A percentile compares a stretch with the other conserved stretches of the same genome.
Conservation (phyloP, 1,140 invertebrate genomes). For the Zaprionus nigranus region DNA sequence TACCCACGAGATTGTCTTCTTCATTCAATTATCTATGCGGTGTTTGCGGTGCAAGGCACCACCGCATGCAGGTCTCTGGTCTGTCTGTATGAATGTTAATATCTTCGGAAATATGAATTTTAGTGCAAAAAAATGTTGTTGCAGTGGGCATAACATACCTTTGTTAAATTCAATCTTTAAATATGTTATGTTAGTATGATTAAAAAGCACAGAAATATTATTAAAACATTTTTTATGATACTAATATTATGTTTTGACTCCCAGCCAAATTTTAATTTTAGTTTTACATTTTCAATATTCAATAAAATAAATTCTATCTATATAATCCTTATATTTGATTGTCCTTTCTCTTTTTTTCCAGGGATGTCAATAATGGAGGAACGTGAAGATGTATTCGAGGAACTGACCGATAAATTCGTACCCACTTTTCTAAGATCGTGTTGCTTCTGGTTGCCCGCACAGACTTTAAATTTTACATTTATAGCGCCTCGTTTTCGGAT, state of each 20-base stretch:
- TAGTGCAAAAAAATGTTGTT: too few species aligned
- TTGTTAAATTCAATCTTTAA: too few species aligned
- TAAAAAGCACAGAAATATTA: not conserved
- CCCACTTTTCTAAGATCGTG: slow-evolving; percentile 90
- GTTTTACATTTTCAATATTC: not conserved
- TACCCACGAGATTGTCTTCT: too few species aligned
- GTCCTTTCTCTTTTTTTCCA: slow-evolving; percentile 82
- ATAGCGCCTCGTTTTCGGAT: slow-evolving; percentile 89
- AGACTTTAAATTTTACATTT: slow-evolving; percentile 90
- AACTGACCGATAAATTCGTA: slow-evolving; percentile 89
- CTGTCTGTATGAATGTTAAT: too few species aligned
- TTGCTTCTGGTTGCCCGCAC: slow-evolving; percentile 91
- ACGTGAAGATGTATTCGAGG: slow-evolving; percentile 88
- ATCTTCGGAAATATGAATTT: too few species aligned
- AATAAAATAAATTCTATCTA: not conserved
- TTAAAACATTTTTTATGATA: too few species aligned
- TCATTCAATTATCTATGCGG: too few species aligned
- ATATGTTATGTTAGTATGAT: not conserved
- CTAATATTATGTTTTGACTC: too few species aligned
- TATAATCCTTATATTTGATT: not conserved
- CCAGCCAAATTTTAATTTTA: not conserved
- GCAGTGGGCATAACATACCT: too few species aligned
- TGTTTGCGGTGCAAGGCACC: too few species aligned
- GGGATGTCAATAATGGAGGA: slow-evolving; percentile 90
- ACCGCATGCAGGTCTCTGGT: too few species aligned